Base-by-base conservation (phyloP, 1,140 invertebrate genomes). In the Matsumurasca onukii region DNA sequence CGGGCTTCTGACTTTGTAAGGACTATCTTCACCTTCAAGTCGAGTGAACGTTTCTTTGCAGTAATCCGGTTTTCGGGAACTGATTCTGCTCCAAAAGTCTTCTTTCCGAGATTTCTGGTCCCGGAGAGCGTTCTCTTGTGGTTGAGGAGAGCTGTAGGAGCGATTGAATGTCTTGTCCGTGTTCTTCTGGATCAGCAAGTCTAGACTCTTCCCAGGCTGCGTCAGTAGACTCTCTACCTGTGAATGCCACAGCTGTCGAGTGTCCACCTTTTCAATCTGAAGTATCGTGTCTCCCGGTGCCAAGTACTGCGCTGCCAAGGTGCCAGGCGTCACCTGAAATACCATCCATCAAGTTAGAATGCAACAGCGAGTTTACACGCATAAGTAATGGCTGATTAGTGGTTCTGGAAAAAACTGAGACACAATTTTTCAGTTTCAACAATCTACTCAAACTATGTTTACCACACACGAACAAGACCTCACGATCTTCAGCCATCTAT, bases 221-320 rank as follows among this genome's bases (percentile, higher is more conserved):
- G 39, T 27, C 0, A 70, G 25, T 1, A 72, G 63, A 51, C 22
- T 22, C 1, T 66, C 64, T 17, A 69, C 71, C 52, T 72, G 65
- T 9, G 51, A 34, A n/a, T 59, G 49, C 2, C 55, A 31, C 17
- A 72, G 61, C 0, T 30, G 51, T 15, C 59, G 31, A 27, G 69
- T 65, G n/a, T 72, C 71, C 24, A 65, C 57, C 12, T 64, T 65
- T n/a, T 73, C 69, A 22, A 73, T 71, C 31, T 71, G 61, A 17
- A 73, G 29, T 2, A 73, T 24, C 27, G 63, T 66, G 34, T 73
- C 71, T 0, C 70, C 71, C 5, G 70, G 62, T n/a, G 57, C 52
- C 39, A 73, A 51, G 64, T 73, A 71, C 27, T 73, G 70, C 9
- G 52, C 22, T 3, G 71, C 71, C 48, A 73, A 67, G 13, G 71